These are phyloP conservation scores for Toxotes lorentzi DNA, from an alignment of 2,797 vertebrate genomes.

Conservation along the genomic window DNA sequence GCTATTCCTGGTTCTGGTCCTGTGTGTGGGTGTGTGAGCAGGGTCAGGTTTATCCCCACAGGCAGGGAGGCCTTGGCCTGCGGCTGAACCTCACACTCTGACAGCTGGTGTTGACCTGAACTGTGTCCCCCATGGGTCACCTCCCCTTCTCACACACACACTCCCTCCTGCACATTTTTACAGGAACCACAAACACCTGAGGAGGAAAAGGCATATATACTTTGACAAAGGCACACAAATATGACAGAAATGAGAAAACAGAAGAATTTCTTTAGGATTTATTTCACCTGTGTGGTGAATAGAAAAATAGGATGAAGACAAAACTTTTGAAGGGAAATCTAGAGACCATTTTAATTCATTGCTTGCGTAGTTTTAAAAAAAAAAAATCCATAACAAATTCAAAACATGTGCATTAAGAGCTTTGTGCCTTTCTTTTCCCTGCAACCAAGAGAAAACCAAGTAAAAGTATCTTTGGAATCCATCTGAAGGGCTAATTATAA, in stretches of 20 bases:
- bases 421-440: constrained; percentile 88
- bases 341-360: constrained; percentile 87
- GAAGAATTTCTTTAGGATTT: constrained; percentile 83
- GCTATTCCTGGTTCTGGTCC: constrained; percentile 57
- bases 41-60: constrained; percentile 77
- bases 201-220: constrained; percentile 50
- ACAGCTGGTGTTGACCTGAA: constrained; percentile 86
- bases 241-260: constrained; percentile 55
- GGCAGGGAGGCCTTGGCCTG: constrained; percentile 80
- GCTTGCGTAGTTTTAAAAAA: constrained; percentile 80
- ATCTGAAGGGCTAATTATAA: constrained; percentile 86
- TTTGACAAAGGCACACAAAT: constrained; percentile 46
- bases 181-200: constrained; percentile 66
- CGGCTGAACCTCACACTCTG: constrained; percentile 83
- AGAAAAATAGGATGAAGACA: constrained; percentile 89
- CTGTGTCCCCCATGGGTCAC: constrained; percentile 62
- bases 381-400: constrained; percentile 80
- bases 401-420: constrained; percentile 89
- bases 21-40: constrained; percentile 53
- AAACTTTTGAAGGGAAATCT: constrained; percentile 87
- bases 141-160: constrained; percentile 34
- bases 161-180: constrained; percentile 33
- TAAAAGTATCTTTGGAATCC: constrained; percentile 88
- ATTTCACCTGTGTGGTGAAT: constrained; percentile 88
- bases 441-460: constrained; percentile 88